These are phyloP conservation scores for Elmis aenea DNA, from an alignment of 2,888 invertebrate species.

Conservation along the genomic window DNA sequence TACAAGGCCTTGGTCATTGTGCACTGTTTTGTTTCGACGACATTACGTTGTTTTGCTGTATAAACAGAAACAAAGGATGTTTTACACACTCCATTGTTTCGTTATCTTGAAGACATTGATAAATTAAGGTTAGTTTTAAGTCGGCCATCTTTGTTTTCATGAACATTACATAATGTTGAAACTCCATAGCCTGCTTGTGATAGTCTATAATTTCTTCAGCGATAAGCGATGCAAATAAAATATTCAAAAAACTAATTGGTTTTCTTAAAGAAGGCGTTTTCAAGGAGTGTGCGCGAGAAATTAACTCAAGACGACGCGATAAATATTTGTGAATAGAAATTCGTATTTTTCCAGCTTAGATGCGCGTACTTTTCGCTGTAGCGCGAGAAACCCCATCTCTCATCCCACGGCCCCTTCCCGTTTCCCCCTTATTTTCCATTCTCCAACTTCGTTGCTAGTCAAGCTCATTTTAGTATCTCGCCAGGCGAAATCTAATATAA, in stretches of 20 bases:
- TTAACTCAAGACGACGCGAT: too few relatives aligned
- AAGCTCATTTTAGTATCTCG: constrained; percentile 31
- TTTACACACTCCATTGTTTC: constrained; percentile 49
- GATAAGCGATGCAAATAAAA: background rate
- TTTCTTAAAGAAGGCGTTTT: too few relatives aligned
- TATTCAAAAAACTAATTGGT: too few relatives aligned
- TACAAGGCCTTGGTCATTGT: constrained; percentile 45
- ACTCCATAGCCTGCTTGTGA: background rate
- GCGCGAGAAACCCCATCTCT: constrained; percentile 2
- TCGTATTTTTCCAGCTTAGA: too few relatives aligned
- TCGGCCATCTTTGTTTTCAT: constrained; percentile 45
- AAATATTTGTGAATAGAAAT: too few relatives aligned
- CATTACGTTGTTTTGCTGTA: constrained; percentile 45
- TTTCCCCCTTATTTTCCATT: constrained; percentile 24
- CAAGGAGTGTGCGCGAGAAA: too few relatives aligned
- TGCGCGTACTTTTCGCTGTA: background rate
- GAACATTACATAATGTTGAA: constrained; percentile 2
- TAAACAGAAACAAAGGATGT: constrained; percentile 48
- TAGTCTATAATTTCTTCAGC: background rate
- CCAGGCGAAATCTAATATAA: constrained; percentile 41
- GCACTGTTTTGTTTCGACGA: constrained; percentile 41
- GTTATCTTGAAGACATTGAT: constrained; percentile 51
- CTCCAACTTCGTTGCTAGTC: constrained; percentile 26
- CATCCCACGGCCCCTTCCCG: constrained; percentile 12
- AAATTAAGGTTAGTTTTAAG: constrained; percentile 49